A percentile compares a stretch with the other conserved stretches of the same genome.
phyloP scores from a whole-genome alignment of 2,113 vertebrate genomes.

The Neodontobutis hainanensis region DNA sequence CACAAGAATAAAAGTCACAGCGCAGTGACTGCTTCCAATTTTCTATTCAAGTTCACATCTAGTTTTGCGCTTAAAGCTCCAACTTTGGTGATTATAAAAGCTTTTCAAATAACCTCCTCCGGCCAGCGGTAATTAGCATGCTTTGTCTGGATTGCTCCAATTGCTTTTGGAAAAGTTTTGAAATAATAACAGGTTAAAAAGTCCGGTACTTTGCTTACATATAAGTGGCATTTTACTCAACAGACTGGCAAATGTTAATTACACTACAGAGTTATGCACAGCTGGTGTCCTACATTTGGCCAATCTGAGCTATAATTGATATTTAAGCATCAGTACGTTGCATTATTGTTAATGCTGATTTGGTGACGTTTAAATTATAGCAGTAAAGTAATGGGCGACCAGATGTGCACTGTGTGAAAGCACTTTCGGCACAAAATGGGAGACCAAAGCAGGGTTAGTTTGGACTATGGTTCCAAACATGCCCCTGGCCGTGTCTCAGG shows the following conservation, averaged over 20 bases:
- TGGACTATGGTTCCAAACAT: constrained; percentile 16
- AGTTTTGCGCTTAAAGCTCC: constrained; percentile 8
- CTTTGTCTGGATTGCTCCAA: constrained; percentile 2
- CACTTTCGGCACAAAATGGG: constrained; percentile 15
- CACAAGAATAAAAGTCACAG: neutral
- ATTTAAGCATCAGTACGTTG: constrained; percentile 23
- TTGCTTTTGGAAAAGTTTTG: neutral
- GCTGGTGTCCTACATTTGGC: constrained; percentile 38
- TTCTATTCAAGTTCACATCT: constrained; percentile 3
- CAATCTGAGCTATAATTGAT: constrained; percentile 26
- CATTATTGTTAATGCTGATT: constrained; percentile 31
- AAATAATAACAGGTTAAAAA: constrained; percentile 4
- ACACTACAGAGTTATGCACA: constrained; percentile 30
- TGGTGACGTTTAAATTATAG: constrained; percentile 23
- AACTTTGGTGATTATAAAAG: constrained; percentile 15
- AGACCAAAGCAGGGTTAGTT: constrained; percentile 2
- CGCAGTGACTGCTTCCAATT: neutral
- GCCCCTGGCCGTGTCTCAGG: constrained; percentile 10
- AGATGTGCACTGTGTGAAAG: constrained; percentile 17
- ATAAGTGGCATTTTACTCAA: constrained; percentile 4
- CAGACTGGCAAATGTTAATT: constrained; percentile 35
- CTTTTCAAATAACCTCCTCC: neutral
- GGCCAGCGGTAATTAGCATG: neutral
- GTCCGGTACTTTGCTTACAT: neutral
- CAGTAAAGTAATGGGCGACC: constrained; percentile 8